Conservation (phyloP, 2,797 vertebrate genomes). For the Zenarchopterus dispar region DNA sequence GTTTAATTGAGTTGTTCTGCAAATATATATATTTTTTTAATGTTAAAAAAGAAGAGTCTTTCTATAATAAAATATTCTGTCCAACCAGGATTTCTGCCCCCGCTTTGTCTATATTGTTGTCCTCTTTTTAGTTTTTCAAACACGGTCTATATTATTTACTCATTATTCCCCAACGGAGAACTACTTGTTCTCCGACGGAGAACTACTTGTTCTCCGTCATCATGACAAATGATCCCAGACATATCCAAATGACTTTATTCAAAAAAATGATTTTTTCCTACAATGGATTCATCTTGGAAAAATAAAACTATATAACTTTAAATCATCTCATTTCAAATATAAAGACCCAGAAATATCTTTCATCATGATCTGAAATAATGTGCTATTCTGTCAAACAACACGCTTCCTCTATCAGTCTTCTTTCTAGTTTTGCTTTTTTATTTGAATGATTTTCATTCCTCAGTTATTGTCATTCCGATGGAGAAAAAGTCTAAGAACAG, state of each 20-base stretch:
- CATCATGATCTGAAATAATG: neutral
- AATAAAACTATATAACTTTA: neutral
- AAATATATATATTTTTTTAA: neutral
- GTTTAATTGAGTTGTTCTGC: too few relatives aligned
- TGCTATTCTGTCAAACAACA: neutral
- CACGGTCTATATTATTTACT: slow-evolving; percentile 22
- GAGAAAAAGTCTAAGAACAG: too few relatives aligned
- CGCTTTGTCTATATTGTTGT: slow-evolving; percentile 15
- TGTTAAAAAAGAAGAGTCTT: neutral
- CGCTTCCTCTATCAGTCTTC: neutral
- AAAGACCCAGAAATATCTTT: neutral
- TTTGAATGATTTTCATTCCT: too few relatives aligned
- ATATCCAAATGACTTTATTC: slow-evolving; percentile 9
- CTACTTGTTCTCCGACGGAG: slow-evolving; percentile 20
- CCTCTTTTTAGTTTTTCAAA: slow-evolving; percentile 17
- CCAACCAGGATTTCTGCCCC: neutral
- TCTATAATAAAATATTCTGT: neutral
- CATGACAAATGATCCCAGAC: slow-evolving; percentile 24
- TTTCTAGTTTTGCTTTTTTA: too few relatives aligned
- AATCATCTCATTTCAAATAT: slow-evolving; percentile 1
- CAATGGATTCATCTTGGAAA: neutral
- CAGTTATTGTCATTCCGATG: too few relatives aligned
- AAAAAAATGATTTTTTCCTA: slow-evolving; percentile 2
- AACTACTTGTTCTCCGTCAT: slow-evolving; percentile 3
- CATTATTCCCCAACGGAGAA: slow-evolving; percentile 21